A percentile compares a stretch with the other conserved stretches of the same genome.
Evolutionary conservation across 92 coral and sea anemone genomes (phyloP).

Genomic region (Pocillopora grandis): DNA sequence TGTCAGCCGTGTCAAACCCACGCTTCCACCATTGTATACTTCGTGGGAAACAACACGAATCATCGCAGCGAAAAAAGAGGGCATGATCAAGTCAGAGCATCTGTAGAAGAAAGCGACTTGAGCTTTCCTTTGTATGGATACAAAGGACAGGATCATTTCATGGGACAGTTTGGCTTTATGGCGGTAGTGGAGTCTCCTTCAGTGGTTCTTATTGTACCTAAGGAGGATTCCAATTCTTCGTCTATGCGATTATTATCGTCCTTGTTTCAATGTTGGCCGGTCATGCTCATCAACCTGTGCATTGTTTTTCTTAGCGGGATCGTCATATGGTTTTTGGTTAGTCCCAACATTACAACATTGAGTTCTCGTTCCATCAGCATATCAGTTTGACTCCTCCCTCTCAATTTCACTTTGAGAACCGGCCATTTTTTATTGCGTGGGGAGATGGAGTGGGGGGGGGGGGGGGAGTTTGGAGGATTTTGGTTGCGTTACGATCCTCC

Average conservation of each 20-base stretch:
- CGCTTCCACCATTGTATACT: background rate
- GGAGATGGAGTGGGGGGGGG: no score
- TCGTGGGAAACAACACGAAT: background rate
- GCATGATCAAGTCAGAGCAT: conserved; percentile 12
- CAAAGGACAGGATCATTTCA: conserved; percentile 31
- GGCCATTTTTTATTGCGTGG: no score
- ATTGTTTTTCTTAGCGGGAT: conserved; percentile 73
- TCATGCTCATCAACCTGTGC: conserved; percentile 57
- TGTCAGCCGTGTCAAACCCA: conserved; percentile 46
- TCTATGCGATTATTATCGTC: conserved; percentile 44
- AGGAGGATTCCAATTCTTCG: conserved; percentile 26
- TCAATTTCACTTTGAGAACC: no score
- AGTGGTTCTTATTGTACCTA: conserved; percentile 41
- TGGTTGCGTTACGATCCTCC: no score
- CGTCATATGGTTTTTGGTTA: conserved; percentile 78
- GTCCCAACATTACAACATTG: conserved; percentile 1
- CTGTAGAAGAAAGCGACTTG: conserved; percentile 31
- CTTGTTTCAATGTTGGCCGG: conserved; percentile 72
- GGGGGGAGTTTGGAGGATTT: no score
- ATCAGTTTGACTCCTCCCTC: no score
- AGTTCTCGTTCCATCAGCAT: no score
- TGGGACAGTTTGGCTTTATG: conserved; percentile 43
- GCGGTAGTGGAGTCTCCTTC: conserved; percentile 56
- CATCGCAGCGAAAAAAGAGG: conserved; percentile 11
- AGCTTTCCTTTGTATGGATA: conserved; percentile 52